Conservation (phyloP, 2,797 vertebrate species). For the Heteromormyrus szaboi region DNA sequence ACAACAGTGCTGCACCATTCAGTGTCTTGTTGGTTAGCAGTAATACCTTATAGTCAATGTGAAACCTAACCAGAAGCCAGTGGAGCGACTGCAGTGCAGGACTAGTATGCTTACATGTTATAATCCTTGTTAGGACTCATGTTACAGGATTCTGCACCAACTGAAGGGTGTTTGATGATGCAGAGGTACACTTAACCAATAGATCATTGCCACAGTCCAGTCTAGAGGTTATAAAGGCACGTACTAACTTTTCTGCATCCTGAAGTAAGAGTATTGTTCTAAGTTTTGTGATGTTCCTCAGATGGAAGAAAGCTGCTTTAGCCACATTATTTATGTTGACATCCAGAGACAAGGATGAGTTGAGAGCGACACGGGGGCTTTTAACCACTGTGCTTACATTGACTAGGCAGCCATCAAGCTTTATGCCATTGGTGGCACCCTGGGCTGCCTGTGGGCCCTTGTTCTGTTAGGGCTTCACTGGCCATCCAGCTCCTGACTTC, state of each 20-base stretch:
- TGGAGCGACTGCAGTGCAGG: not conserved
- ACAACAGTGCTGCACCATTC: not conserved
- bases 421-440: not conserved
- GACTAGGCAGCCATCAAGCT: not conserved
- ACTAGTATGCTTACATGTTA: not conserved
- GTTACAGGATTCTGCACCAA: not conserved
- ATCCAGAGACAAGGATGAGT: not conserved
- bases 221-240: not conserved
- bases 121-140: not conserved
- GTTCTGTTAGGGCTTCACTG: not conserved
- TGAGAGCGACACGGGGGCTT: not conserved
- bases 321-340: not conserved
- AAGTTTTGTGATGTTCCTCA: not conserved
- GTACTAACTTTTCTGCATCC: not conserved
- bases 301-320: not conserved
- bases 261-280: not conserved
- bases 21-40: not conserved
- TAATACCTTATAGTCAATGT: not conserved
- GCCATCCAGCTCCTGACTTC: not conserved
- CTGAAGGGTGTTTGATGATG: not conserved
- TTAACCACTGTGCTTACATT: not conserved
- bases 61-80: not conserved
- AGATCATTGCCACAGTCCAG: not conserved
- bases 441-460: not conserved
- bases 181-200: not conserved